Evolutionary conservation across 2,797 vertebrate species (phyloP), one percentile per base, ranked within the genome.

Genomic region (Halcyon badia): DNA sequence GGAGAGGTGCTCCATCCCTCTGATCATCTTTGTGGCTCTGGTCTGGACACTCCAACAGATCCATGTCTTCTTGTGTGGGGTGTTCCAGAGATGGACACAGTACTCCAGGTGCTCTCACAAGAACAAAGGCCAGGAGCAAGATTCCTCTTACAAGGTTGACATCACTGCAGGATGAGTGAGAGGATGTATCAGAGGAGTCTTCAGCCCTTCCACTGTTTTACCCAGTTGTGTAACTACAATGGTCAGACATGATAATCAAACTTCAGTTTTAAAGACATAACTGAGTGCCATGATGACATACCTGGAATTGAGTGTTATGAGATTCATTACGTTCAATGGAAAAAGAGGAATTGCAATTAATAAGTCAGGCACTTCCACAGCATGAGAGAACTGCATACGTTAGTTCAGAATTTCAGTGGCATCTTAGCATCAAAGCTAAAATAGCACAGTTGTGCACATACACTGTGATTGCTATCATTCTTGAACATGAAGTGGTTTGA

Each of bases 71-170:
- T 46, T 46, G 46, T 46, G 46, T 6, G 11, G 21, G 21, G 46
- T 21, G 21, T 11, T 46, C 46, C 46, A 46, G 44, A 21, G 20
- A 21, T 46, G 20, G 20, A 46, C 42, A 44, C 44, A 44, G 44
- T 44, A 44, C 46, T 46, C 46, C 46, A n/a, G 5, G 21, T 46
- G 21, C 46, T 22, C 46, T 22, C 46, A 46, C 11, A 22, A 46
- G 46, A 46, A 21, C 21, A 22, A 11, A 46, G 46, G 22, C 20
- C 1, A 6, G 64, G 14, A 69, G 33, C 28, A 70, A 37, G 31
- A 33, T 37, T 24, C 3, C 2, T 30, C 6, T 84, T 0, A 0
- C 61, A 86, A 72, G 10, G 9, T 80, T 18, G 42, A 13, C n/a
- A 30, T 65, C 58, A 20, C 46, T 33, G 13, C n/a, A 70, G 24